Base-by-base conservation (phyloP, 2,113 vertebrate species). In the Hippocampus zosterae region DNA sequence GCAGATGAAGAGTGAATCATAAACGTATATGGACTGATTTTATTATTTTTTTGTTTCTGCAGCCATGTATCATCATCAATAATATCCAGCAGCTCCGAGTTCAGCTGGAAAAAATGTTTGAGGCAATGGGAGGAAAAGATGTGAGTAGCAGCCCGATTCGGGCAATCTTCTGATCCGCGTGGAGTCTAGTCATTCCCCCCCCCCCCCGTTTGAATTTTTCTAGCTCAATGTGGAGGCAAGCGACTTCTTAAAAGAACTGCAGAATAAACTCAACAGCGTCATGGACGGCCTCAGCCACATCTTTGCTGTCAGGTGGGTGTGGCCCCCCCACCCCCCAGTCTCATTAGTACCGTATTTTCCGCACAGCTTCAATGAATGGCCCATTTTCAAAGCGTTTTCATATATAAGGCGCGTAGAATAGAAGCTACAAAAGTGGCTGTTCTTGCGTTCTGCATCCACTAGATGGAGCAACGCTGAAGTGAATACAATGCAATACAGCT, bases 41-140 rank as follows among this genome's bases (percentile, higher is more conserved):
- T 18, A 19, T 78, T 53, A 11, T 21, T 41, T 63, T 42, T 42
- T 65, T 67, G 68, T 76, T 63, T 73, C 69, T 65, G 63, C 75
- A 95, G 95, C 94, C 95, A 74, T 98, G 96, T 82, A 97, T 98
- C 91, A 94, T 98, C 87, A 98, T 98, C 93, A 98, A 98, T 88
- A 98, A 98, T 88, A 98, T 98, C 44, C 96, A 98, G 87, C 96
- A 98, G 87, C 93, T 98, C 19, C 91, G 96, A 0, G 96, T 98
- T 33, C 96, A 98, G 88, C 84, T 98, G 4, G 96, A 98, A 90
- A 98, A 98, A 91, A 98, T 98, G 96, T 98, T 98, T 56, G 96
- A 98, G 82, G 96, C 95, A 75, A 98, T 98, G 96, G 96, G 96
- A 74, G 96, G 96, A 19, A 98, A 96, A 91, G 92, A 95, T 50